Base-by-base conservation (phyloP, 2,113 vertebrate genomes). In the Lasiurus borealis region DNA sequence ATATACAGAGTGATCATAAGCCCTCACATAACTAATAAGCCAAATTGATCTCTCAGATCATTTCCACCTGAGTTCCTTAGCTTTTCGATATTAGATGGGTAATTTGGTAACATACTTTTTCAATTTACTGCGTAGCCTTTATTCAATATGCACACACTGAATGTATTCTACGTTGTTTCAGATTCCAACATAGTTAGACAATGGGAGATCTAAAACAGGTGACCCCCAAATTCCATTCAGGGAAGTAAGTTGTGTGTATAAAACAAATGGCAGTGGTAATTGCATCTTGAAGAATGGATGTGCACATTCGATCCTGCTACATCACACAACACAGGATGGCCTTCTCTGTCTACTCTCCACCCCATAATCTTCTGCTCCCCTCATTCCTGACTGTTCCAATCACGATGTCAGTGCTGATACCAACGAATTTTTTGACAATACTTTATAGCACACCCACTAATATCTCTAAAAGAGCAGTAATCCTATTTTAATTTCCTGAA, bases 401-500 rank as follows among this genome's bases (percentile, higher is more conserved):
- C 46, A 46, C 5, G 5, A 50, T 4, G 19, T 59, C n/a, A 40
- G 25, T 40, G 25, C 40, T 69, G 6, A 86, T 14, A 40, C 1
- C 54, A 44, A 3, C 19, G 3, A 48, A 75, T 50, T 36, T 91
- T 73, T 48, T 29, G 13, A 40, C 44, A 75, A 77, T 23, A 73
- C 25, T 46, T 72, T 64, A 72, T 8, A 66, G 18, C 12, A 76
- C 3, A 94, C n/a, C 46, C 13, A 81, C 25, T 62, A 83, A 59
- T 76, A 90, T 52, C 64, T 76, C 88, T 85, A 54, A 87, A 94
- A 87, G 21, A 25, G 25, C 7, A 92, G 23, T 81, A 66, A 94
- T 69, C 84, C 34, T 4, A 85, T 62, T 91, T 95, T 77, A 95
- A 89, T 62, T 91, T 95, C 71, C 29, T 94, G 62, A 93, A 90